These are phyloP conservation scores for Parazoanthus swiftii DNA, from an alignment of 92 coral and sea anemone genomes.

Conservation along the genomic window DNA sequence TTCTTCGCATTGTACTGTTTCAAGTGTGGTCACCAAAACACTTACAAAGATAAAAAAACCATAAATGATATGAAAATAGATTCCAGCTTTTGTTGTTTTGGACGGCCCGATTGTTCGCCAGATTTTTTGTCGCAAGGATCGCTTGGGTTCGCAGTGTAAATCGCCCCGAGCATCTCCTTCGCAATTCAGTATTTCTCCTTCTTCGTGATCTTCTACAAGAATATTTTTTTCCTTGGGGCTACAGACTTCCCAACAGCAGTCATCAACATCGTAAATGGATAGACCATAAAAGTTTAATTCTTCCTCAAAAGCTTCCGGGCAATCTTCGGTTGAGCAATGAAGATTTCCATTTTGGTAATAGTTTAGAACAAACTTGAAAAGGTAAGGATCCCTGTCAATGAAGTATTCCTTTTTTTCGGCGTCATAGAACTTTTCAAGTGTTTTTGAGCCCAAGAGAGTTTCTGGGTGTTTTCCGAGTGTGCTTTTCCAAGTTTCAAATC, in stretches of 20 bases:
- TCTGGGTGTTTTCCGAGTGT: conserved; percentile 80
- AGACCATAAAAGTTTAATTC: conserved; percentile 93
- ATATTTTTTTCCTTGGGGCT: conserved; percentile 69
- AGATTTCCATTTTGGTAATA: conserved; percentile 90
- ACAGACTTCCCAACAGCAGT: conserved; percentile 90
- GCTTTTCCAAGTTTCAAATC: conserved; percentile 89
- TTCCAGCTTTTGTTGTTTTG: conserved; percentile 81
- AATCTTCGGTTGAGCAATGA: conserved; percentile 90
- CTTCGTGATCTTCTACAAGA: conserved; percentile 64
- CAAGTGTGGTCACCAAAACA: conserved; percentile 75
- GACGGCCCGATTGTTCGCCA: conserved; percentile 92
- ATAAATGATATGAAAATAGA: conserved; percentile 76
- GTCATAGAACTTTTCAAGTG: conserved; percentile 82
- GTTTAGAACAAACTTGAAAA: conserved; percentile 90
- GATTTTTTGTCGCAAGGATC: conserved; percentile 72
- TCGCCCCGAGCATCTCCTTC: conserved; percentile 49
- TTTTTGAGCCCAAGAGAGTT: conserved; percentile 83
- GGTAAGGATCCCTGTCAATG: conserved; percentile 89
- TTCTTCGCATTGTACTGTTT: conserved; percentile 71
- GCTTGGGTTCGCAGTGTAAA: conserved; percentile 75
- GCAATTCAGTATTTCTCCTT: conserved; percentile 68
- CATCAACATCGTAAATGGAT: conserved; percentile 85
- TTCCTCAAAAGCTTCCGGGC: conserved; percentile 92
- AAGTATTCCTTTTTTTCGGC: conserved; percentile 80
- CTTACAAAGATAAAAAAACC: conserved; percentile 81